Conservation (phyloP, 2,113 vertebrate species). For the Forbesichthys papilliferus region DNA sequence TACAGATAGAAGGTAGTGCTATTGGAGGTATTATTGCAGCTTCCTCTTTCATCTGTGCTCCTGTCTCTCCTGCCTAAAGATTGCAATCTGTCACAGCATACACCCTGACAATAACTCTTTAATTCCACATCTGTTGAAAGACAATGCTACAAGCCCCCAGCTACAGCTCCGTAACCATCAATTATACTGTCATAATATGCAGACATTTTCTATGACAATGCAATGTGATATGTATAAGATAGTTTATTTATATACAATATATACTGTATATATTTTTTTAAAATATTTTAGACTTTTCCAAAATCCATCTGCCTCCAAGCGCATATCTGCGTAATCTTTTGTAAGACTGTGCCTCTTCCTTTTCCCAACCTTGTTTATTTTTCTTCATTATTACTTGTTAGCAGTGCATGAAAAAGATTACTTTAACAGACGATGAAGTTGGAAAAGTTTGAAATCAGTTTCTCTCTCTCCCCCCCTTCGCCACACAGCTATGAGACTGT, state of each 20-base stretch:
- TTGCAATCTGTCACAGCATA: not conserved
- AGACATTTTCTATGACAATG: constrained; percentile 5
- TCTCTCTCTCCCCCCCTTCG: not conserved
- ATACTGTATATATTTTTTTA: too few relatives aligned
- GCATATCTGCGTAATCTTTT: not conserved
- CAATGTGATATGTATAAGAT: not conserved
- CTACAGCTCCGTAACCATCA: not conserved
- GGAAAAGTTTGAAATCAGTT: constrained; percentile 7
- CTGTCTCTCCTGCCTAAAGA: not conserved
- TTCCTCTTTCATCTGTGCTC: not conserved
- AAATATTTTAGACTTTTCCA: not conserved
- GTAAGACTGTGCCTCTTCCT: not conserved
- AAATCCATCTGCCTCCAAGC: not conserved
- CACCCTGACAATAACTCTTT: constrained; percentile 18
- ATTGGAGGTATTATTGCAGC: constrained; percentile 8
- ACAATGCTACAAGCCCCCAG: not conserved
- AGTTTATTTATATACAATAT: too few relatives aligned
- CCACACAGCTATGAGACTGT: constrained; percentile 87
- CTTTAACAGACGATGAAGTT: not conserved
- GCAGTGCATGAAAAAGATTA: not conserved
- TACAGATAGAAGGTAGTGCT: not conserved
- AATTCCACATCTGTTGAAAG: constrained; percentile 11
- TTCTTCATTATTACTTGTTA: not conserved
- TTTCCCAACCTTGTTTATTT: not conserved
- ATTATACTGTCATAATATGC: constrained; percentile 25